Percentiles rank a stretch among this genome's conserved stretches.
Conservation (phyloP, 2,113 vertebrate species). For the Phylloscopus trochilus region DNA sequence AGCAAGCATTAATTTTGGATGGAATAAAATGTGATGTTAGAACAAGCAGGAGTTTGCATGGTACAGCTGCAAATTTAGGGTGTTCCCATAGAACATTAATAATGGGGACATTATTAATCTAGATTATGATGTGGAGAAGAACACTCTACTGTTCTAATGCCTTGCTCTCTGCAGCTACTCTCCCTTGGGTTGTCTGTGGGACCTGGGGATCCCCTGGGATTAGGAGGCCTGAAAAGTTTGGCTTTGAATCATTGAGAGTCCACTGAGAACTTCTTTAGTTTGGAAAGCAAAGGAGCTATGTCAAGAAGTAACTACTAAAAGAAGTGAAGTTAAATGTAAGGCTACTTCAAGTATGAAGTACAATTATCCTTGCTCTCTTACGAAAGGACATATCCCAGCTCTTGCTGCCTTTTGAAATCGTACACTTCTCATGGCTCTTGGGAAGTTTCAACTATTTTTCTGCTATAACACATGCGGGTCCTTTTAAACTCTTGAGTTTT, state of each 20-base stretch:
- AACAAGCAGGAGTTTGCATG: not conserved
- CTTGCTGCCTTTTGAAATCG: not conserved
- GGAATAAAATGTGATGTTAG: accelerated
- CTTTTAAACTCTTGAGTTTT: not conserved
- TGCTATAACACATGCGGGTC: not conserved
- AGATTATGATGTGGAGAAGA: not conserved
- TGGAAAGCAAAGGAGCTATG: not conserved
- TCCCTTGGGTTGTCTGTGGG: not conserved
- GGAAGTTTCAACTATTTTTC: not conserved
- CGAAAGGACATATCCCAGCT: not conserved
- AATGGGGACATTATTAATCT: not conserved
- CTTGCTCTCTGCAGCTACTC: accelerated
- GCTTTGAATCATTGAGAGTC: not conserved
- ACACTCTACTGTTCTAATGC: not conserved
- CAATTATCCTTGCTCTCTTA: not conserved
- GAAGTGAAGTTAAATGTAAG: conserved; percentile 1
- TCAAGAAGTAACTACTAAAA: conserved; percentile 15
- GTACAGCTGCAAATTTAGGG: accelerated
- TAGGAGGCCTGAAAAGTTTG: not conserved
- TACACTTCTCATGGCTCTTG: not conserved
- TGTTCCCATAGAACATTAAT: not conserved
- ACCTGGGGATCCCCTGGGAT: too few species aligned
- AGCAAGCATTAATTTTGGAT: not conserved
- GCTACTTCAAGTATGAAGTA: not conserved
- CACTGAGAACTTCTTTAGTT: not conserved